A percentile compares a stretch with the other conserved stretches of the same genome.
Conservation (phyloP, 2,888 invertebrate species). For the Morpho helenor region DNA sequence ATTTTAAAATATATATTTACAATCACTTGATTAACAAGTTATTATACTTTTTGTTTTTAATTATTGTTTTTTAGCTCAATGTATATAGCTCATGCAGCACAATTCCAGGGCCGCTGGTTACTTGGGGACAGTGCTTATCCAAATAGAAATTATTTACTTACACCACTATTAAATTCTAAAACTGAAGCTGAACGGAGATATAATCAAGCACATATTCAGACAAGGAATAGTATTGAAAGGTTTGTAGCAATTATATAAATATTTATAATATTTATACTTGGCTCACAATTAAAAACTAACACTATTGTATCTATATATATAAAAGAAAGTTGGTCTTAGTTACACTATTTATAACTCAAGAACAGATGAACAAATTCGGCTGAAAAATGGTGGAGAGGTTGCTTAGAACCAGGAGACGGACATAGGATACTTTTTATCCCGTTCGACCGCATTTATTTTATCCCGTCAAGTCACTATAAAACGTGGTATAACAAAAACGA, state of each 20-base stretch:
- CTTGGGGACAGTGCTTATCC: constrained; percentile 11
- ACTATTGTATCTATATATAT: too few relatives aligned
- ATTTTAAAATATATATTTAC: not conserved
- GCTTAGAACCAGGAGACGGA: too few relatives aligned
- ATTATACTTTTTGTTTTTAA: not conserved
- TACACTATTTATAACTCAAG: too few relatives aligned
- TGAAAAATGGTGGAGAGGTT: too few relatives aligned
- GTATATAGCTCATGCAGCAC: constrained; percentile 1
- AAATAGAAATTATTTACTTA: constrained; percentile 5
- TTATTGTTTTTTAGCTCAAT: constrained; percentile 3
- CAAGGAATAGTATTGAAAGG: constrained; percentile 5
- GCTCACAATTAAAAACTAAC: not conserved
- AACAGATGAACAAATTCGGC: too few relatives aligned
- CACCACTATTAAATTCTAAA: constrained; percentile 5
- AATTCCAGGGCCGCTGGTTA: constrained; percentile 5
- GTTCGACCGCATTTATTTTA: too few relatives aligned
- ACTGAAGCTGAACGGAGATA: constrained; percentile 4
- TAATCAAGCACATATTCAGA: constrained; percentile 3
- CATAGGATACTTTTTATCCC: too few relatives aligned
- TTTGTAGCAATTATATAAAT: not conserved
- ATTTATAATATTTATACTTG: not conserved
- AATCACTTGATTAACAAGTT: not conserved
- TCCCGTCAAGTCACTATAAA: too few relatives aligned
- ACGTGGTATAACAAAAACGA: too few relatives aligned
- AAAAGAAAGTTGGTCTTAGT: too few relatives aligned